Evolutionary conservation across 2,797 vertebrate genomes (phyloP).

Genomic region (Fringilla coelebs): DNA sequence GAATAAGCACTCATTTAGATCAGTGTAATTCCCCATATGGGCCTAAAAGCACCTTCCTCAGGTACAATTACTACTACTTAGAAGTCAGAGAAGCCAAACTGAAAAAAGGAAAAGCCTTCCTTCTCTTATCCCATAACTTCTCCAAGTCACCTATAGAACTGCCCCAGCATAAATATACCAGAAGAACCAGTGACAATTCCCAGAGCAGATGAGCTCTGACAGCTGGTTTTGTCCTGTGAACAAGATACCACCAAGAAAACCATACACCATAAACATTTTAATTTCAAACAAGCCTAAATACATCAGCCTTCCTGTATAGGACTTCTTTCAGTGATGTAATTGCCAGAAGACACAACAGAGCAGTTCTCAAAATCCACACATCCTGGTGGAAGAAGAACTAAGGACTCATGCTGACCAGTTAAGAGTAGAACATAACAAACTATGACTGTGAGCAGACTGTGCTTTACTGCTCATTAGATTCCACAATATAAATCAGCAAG

Average conservation of each 20-base stretch:
- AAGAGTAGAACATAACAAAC: background rate
- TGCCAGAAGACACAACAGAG: background rate
- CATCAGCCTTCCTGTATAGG: background rate
- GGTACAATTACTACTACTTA: background rate
- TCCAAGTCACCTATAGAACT: background rate
- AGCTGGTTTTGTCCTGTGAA: background rate
- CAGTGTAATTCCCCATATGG: background rate
- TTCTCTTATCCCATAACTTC: background rate
- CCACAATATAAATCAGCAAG: background rate
- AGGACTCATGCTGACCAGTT: background rate
- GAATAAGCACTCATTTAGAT: background rate
- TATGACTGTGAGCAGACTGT: background rate
- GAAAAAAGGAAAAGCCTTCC: background rate
- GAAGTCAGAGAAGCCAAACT: background rate
- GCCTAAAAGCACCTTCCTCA: background rate
- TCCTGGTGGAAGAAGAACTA: background rate
- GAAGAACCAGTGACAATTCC: background rate
- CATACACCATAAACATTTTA: background rate
- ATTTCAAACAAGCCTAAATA: background rate
- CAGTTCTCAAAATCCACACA: background rate
- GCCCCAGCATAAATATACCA: background rate
- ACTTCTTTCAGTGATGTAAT: background rate
- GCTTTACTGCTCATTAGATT: background rate
- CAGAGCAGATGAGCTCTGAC: background rate
- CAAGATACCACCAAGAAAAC: background rate